Conservation (phyloP, 2,797 vertebrate species). For the Hapalemur alaotrensis region DNA sequence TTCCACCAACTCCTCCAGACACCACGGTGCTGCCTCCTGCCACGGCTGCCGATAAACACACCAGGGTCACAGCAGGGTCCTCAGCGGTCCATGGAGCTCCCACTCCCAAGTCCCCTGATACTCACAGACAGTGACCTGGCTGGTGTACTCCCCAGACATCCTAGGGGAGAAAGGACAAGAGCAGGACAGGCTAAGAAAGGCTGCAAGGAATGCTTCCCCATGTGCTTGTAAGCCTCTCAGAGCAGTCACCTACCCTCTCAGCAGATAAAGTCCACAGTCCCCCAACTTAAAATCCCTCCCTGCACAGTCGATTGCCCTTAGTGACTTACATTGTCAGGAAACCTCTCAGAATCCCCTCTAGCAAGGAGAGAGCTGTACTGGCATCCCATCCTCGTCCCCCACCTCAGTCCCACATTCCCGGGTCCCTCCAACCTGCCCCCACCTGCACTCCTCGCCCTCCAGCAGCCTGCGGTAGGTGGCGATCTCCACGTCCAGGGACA, state of each 20-base stretch:
- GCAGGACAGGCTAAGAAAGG: neutral
- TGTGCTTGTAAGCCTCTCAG: neutral
- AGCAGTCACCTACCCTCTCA: neutral
- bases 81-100: neutral
- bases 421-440: neutral
- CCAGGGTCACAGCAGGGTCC: neutral
- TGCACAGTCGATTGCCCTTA: neutral
- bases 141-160: slow-evolving; percentile 64
- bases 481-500: slow-evolving; percentile 78
- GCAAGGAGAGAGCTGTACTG: neutral
- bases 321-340: neutral
- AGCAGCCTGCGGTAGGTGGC: slow-evolving; percentile 76
- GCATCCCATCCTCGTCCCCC: neutral
- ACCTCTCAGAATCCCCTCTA: neutral
- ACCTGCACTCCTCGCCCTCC: slow-evolving; percentile 78
- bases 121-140: slow-evolving; percentile 70
- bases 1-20: neutral
- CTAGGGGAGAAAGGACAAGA: slow-evolving; percentile 45
- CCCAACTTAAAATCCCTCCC: neutral
- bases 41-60: slow-evolving; percentile 45
- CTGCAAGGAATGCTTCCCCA: neutral
- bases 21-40: neutral
- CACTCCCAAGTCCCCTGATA: slow-evolving; percentile 21
- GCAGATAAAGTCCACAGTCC: neutral
- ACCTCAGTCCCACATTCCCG: neutral